Evolutionary conservation across 2,888 invertebrate genomes (phyloP), one percentile per base, ranked within the genome.

Genomic region (Artemia sp.): DNA sequence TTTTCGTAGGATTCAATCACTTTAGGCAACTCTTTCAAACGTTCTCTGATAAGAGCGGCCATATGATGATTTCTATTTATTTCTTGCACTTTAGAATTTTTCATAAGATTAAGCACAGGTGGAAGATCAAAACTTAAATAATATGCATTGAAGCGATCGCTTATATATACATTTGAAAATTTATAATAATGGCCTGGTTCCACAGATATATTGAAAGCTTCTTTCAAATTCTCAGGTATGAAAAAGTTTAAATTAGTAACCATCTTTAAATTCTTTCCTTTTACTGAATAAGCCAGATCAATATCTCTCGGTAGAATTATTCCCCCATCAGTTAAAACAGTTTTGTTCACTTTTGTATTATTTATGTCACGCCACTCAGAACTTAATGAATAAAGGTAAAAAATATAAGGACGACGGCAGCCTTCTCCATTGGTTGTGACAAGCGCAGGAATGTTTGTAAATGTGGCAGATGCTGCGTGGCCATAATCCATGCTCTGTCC

Each of bases 271-370:
- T 19, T 24, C 9, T 58, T 58, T 2, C 14, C 24, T 58, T 58
- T 58, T 10, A 58, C 64, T 58, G n/a, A n/a, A n/a, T n/a, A n/a
- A n/a, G 64, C 64, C 14, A 58, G 9, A 10, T 58, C 24, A n/a
- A 58, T 19, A 58, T 58, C 64, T 24, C 64, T n/a, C 64, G 64
- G 64, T 8, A 58, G 64, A 58, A 58, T 58, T 58, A 58, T 58
- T n/a, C 64, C 64, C 14, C 64, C 64, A 10, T 58, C 64, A 8
- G 64, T 58, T 10, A 19, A 58, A 58, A 24, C 64, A 58, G 8
- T 58, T 58, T 24, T n/a, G 14, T 58, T n/a, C 24, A 19, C 64
- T 19, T 24, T 24, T 19, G 64, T 19, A 9, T n/a, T 58, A n/a
- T n/a, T 58, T 11, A 58, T n/a, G n/a, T 58, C 64, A n/a, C 64